Base-by-base conservation (phyloP, 2,888 invertebrate species). In the Merodon equestris region DNA sequence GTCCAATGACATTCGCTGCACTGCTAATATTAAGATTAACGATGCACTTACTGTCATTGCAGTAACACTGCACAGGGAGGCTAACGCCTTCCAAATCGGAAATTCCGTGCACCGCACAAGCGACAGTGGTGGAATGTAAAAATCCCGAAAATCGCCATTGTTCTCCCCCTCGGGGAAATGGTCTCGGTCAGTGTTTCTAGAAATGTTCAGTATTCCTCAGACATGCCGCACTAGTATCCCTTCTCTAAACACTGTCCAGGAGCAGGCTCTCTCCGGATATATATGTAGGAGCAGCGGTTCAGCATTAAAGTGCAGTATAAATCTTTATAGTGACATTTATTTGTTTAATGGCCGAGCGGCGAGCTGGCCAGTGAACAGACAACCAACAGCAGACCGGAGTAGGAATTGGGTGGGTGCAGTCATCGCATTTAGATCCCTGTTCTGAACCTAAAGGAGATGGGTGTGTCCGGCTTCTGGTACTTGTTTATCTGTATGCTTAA, bases 41-140 rank as follows among this genome's bases (percentile, higher is more conserved):
- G 58, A 58, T 58, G 58, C 58, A 58, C 58, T 58, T 58, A 58
- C 45, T 58, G 58, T 58, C 58, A 58, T 58, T 58, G 47, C 47
- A 58, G 58, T 42, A 27, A 27, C 56, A 56, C 13, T 56, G 56
- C 56, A 13, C 14, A 42, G 15, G 58, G 58, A 38, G 45, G 45
- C 36, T 14, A 36, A n/a, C 58, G 47, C 17, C 34, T 45, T 36
- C 44, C 44, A 45, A 13, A 36, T 13, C 14, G 34, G 27, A 9
- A 18, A 18, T 42, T 14, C 56, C 9, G 13, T n/a, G n/a, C n/a
- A n/a, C n/a, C n/a, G n/a, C n/a, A 53, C 14, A 9, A 13, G 19
- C 9, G n/a, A 14, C 27, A 0, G 10, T 44, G 14, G 19, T 14
- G 12, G 27, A 34, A 27, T 27, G 19, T 44, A 57, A 57, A 57